A percentile compares a stretch with the other conserved stretches of the same genome.
Evolutionary conservation across 2,888 invertebrate species (phyloP).

Genomic region (Synanthedon tipuliformis): DNA sequence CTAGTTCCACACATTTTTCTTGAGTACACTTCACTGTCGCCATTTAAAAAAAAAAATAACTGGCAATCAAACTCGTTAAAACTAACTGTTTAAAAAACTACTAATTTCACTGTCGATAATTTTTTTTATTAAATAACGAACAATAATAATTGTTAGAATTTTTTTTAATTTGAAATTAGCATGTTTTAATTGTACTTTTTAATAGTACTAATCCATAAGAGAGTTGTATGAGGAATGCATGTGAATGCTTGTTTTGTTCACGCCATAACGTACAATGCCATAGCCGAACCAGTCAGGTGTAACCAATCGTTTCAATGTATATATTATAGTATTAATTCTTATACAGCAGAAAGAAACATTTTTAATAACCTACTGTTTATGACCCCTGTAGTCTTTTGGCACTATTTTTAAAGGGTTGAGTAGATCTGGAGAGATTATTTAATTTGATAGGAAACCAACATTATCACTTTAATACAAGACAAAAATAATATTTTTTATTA

Average conservation of each 20-base stretch:
- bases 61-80: no score
- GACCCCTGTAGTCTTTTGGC: no score
- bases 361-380: no score
- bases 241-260: background rate
- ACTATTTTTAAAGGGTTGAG: no score
- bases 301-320: background rate
- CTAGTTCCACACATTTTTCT: constrained; percentile 2
- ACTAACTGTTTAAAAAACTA: no score
- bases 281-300: background rate
- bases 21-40: background rate
- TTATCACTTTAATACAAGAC: no score
- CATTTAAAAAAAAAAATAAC: background rate
- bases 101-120: no score
- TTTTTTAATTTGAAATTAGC: background rate
- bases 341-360: no score
- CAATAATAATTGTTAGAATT: background rate
- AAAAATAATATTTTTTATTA: no score
- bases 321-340: no score
- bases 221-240: background rate
- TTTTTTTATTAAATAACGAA: background rate
- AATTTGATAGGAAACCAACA: no score
- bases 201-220: background rate
- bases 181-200: background rate
- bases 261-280: background rate
- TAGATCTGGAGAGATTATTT: no score